These are phyloP conservation scores for Lepidochitona cinerea DNA, from an alignment of 2,888 invertebrate genomes.

Conservation along the genomic window DNA sequence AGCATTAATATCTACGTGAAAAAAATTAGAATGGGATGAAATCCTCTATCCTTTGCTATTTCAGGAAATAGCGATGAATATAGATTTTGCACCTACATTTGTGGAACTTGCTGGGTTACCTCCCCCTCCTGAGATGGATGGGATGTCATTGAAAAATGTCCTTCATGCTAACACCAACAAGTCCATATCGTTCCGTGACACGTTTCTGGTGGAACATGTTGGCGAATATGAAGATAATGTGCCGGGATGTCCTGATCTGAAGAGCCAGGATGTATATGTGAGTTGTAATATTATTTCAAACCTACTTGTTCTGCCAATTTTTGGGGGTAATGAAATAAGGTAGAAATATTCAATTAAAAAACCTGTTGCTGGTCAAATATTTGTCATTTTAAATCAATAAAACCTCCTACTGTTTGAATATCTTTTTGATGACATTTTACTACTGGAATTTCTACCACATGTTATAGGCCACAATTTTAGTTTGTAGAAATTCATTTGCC, in stretches of 20 bases:
- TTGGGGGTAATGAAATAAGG: no score
- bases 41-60: slow-evolving; percentile 41
- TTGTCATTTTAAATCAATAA: no score
- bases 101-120: slow-evolving; percentile 79
- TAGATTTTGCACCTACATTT: slow-evolving; percentile 90
- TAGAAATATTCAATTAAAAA: no score
- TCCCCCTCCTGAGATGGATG: slow-evolving; percentile 77
- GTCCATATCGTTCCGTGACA: background rate
- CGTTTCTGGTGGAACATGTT: slow-evolving; percentile 84
- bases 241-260: slow-evolving; percentile 78
- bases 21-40: no score
- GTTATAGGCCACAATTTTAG: no score
- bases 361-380: no score
- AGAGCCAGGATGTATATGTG: slow-evolving; percentile 74
- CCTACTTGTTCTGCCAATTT: no score
- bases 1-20: no score
- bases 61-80: slow-evolving; percentile 78
- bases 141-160: slow-evolving; percentile 74
- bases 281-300: background rate
- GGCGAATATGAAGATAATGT: slow-evolving; percentile 80
- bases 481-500: no score
- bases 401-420: no score
- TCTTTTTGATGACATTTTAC: no score
- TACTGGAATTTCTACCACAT: no score
- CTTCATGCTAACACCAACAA: background rate